These are phyloP conservation scores for Patagioenas fasciata DNA, from an alignment of 2,113 vertebrate species.

Conservation along the genomic window DNA sequence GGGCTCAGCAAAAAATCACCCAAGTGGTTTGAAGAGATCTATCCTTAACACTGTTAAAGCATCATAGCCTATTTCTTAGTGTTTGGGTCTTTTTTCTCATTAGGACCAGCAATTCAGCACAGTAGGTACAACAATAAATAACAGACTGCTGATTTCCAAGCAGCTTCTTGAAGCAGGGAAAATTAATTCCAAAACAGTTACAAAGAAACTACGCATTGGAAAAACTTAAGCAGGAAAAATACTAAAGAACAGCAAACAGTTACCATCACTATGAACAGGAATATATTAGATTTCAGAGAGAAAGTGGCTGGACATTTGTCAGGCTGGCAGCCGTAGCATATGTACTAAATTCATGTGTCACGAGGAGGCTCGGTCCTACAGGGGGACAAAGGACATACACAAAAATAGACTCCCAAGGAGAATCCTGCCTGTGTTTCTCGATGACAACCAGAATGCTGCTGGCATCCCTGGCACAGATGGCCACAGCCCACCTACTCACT, in stretches of 20 bases:
- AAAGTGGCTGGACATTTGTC: neutral
- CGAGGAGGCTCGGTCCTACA: neutral
- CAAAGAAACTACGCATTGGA: neutral
- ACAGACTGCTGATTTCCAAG: neutral
- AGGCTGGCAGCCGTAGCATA: neutral
- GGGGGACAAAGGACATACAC: neutral
- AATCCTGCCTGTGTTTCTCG: neutral
- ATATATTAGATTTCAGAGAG: neutral
- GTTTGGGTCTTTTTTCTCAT: neutral
- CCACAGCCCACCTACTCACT: neutral
- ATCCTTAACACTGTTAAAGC: neutral
- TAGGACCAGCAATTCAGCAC: neutral
- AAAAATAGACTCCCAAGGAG: neutral
- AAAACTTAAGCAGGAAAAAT: conserved; percentile 15
- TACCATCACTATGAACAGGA: neutral
- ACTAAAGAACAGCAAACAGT: conserved; percentile 14
- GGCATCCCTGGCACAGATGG: neutral
- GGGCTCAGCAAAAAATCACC: neutral
- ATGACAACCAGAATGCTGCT: neutral
- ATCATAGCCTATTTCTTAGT: neutral
- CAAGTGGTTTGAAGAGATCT: neutral
- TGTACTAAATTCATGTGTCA: neutral
- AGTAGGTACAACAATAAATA: neutral
- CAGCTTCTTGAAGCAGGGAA: neutral
- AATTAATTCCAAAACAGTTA: conserved; percentile 12